Evolutionary conservation across 2,888 invertebrate genomes (phyloP).

Genomic region (Melieria omissa): DNA sequence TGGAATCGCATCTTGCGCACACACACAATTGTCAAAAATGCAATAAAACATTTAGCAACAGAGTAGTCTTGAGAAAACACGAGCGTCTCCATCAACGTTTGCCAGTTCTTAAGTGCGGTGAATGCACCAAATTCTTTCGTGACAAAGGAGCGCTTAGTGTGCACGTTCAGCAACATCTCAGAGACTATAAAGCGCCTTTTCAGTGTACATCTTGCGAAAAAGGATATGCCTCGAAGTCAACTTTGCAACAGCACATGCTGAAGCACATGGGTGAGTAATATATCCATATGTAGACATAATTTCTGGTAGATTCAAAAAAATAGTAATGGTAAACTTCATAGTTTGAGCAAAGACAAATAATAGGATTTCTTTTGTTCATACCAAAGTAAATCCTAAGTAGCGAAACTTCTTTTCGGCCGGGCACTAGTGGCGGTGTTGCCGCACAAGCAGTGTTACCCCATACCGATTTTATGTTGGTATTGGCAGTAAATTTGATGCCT

Average conservation of each 20-base stretch:
- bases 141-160: slow-evolving; percentile 71
- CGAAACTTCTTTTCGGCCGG: too few species aligned
- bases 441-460: too few species aligned
- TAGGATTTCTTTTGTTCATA: too few species aligned
- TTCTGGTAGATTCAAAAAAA: too few species aligned
- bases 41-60: slow-evolving; percentile 76
- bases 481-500: too few species aligned
- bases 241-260: slow-evolving; percentile 73
- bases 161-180: slow-evolving; percentile 74
- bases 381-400: too few species aligned
- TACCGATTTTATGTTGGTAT: too few species aligned
- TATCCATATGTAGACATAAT: too few species aligned
- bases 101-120: slow-evolving; percentile 66
- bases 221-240: slow-evolving; percentile 73
- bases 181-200: slow-evolving; percentile 72
- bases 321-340: too few species aligned
- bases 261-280: slow-evolving; percentile 57
- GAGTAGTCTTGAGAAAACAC: slow-evolving; percentile 78
- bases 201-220: slow-evolving; percentile 69
- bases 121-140: slow-evolving; percentile 74
- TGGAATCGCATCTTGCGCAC: slow-evolving; percentile 70
- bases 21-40: slow-evolving; percentile 66
- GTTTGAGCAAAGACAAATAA: too few species aligned
- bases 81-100: slow-evolving; percentile 72
- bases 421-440: too few species aligned